phyloP scores from a whole-genome alignment of 2,888 invertebrate species.

The Clivina fossor region DNA sequence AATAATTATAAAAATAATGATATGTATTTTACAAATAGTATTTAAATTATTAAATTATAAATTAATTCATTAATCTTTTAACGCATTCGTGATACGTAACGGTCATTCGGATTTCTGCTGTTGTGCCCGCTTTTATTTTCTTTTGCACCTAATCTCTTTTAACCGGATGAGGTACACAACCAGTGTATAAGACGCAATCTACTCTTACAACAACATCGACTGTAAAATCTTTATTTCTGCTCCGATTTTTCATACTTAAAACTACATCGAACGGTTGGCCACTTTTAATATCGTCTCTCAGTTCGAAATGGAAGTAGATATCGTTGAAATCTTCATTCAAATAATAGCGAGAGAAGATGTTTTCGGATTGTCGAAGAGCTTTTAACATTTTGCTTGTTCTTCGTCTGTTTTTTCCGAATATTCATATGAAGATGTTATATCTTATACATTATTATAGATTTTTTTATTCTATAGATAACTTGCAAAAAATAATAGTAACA shows the following conservation, averaged over 20 bases:
- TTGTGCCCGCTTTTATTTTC: slow-evolving; percentile 65
- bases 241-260: slow-evolving; percentile 73
- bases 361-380: slow-evolving; percentile 79
- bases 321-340: slow-evolving; percentile 89
- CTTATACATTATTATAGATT: no score
- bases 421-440: slow-evolving; percentile 82
- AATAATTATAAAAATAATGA: no score
- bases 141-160: slow-evolving; percentile 69
- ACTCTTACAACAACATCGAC: slow-evolving; percentile 74
- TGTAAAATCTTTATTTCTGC: slow-evolving; percentile 64
- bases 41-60: slow-evolving; percentile 44
- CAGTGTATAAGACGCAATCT: slow-evolving; percentile 82
- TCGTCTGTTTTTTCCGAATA: slow-evolving; percentile 77
- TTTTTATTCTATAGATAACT: no score
- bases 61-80: slow-evolving; percentile 62
- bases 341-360: slow-evolving; percentile 83
- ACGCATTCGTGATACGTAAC: slow-evolving; percentile 80
- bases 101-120: slow-evolving; percentile 66
- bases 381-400: slow-evolving; percentile 82
- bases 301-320: slow-evolving; percentile 78
- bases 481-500: no score
- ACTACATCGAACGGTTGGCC: slow-evolving; percentile 79
- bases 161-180: slow-evolving; percentile 72
- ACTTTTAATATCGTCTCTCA: slow-evolving; percentile 82
- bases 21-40: slow-evolving; percentile 34